A percentile compares a stretch with the other conserved stretches of the same genome.
These are phyloP conservation scores for Brachionus sp. DNA, from an alignment of 1,140 invertebrate species.

Conservation along the genomic window DNA sequence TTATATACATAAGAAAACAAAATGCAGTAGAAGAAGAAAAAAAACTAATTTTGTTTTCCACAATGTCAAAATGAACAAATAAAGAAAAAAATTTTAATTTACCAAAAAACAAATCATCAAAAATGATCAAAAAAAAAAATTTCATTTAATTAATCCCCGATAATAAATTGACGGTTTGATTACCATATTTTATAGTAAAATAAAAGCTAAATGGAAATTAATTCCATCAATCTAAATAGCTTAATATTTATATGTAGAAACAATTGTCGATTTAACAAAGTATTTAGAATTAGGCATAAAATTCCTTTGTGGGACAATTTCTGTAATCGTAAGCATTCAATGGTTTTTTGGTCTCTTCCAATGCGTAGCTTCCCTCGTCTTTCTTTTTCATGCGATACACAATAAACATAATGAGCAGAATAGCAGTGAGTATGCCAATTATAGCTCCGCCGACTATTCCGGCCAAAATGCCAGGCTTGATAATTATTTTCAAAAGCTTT, in stretches of 20 bases:
- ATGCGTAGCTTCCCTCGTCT: constrained; percentile 94
- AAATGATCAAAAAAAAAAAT: background rate
- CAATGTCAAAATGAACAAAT: background rate
- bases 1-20: constrained; percentile 1
- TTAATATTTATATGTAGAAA: too few species aligned
- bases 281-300: constrained; percentile 74
- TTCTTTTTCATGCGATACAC: constrained; percentile 98
- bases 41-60: background rate
- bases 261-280: too few species aligned
- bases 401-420: constrained; percentile 98
- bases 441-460: constrained; percentile 96
- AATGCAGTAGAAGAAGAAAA: background rate
- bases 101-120: background rate
- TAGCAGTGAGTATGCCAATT: constrained; percentile 90
- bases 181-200: background rate
- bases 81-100: background rate
- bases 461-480: constrained; percentile 86
- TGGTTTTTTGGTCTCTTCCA: constrained; percentile 91
- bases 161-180: background rate
- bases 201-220: background rate
- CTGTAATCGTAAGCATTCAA: constrained; percentile 83
- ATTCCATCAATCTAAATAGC: background rate
- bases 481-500: constrained; percentile 68
- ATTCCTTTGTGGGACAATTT: constrained; percentile 83
- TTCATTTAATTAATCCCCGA: background rate